Evolutionary conservation across 2,113 vertebrate species (phyloP).

Genomic region (Ciconia boyciana): DNA sequence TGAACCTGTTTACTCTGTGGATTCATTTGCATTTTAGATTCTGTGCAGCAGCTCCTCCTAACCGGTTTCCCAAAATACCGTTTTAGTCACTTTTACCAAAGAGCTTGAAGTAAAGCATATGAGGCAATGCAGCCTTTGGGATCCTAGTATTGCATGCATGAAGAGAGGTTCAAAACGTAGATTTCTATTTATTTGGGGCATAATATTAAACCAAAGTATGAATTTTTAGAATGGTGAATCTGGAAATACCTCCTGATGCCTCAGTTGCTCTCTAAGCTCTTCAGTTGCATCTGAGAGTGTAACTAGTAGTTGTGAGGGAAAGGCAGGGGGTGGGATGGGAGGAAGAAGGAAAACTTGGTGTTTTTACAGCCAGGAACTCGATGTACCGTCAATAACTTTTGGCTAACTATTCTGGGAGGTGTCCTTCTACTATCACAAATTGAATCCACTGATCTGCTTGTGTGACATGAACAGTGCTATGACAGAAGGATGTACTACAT

Average conservation of each 20-base stretch:
- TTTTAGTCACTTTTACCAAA: background rate
- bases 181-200: background rate
- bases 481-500: background rate
- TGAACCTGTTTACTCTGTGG: background rate
- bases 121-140: background rate
- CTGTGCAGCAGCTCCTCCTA: background rate
- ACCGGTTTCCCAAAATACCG: background rate
- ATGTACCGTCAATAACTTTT: background rate
- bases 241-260: background rate
- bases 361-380: background rate
- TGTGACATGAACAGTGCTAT: background rate
- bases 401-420: constrained; percentile 15
- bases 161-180: background rate
- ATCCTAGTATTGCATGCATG: background rate
- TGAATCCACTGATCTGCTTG: background rate
- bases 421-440: background rate
- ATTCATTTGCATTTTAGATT: background rate
- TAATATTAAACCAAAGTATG: background rate
- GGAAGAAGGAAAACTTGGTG: background rate
- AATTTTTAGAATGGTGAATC: background rate
- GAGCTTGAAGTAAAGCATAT: background rate
- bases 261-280: background rate
- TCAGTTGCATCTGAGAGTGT: background rate
- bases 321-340: background rate
- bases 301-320: background rate